Evolutionary conservation across 2,797 vertebrate genomes (phyloP).

Genomic region (Amblyopsis hoosieri): DNA sequence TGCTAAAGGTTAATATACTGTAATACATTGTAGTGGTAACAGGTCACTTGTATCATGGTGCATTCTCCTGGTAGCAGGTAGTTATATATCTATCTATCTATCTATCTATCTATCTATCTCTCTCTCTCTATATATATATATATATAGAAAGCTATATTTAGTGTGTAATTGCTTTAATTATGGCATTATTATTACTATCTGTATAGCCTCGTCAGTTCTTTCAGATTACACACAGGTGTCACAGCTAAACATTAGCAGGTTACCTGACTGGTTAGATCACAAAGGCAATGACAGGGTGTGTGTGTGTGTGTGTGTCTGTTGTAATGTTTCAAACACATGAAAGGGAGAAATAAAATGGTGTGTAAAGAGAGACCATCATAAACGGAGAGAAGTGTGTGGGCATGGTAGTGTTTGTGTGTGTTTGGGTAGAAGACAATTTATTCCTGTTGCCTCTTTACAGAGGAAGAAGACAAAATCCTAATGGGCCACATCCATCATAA

Average conservation of each 20-base stretch:
- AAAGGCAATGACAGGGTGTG: conserved; percentile 12
- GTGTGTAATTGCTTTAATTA: conserved; percentile 27
- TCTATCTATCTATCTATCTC: too few species aligned
- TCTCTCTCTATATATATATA: too few species aligned
- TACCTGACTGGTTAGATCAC: conserved; percentile 49
- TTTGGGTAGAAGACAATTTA: neutral
- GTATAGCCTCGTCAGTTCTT: conserved; percentile 43
- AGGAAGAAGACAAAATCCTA: conserved; percentile 19
- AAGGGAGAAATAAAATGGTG: conserved; percentile 4
- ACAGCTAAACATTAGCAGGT: conserved; percentile 23
- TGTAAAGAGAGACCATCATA: neutral
- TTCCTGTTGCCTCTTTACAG: conserved; percentile 34
- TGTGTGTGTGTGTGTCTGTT: conserved; percentile 3
- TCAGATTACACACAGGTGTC: conserved; percentile 30
- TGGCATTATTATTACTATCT: conserved; percentile 15
- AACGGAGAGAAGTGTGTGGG: conserved; percentile 9
- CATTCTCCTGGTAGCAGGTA: neutral
- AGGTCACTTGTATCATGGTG: conserved; percentile 1
- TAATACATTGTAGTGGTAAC: conserved; percentile 14
- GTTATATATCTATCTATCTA: neutral
- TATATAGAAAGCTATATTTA: conserved; percentile 19
- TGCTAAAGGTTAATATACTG: conserved; percentile 53
- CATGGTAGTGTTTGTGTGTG: neutral
- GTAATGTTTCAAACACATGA: neutral
- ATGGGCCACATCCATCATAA: conserved; percentile 25